Percentiles rank a stretch among this genome's conserved stretches.
Evolutionary conservation across 2,797 vertebrate genomes (phyloP).

Genomic region (Pterois miles): DNA sequence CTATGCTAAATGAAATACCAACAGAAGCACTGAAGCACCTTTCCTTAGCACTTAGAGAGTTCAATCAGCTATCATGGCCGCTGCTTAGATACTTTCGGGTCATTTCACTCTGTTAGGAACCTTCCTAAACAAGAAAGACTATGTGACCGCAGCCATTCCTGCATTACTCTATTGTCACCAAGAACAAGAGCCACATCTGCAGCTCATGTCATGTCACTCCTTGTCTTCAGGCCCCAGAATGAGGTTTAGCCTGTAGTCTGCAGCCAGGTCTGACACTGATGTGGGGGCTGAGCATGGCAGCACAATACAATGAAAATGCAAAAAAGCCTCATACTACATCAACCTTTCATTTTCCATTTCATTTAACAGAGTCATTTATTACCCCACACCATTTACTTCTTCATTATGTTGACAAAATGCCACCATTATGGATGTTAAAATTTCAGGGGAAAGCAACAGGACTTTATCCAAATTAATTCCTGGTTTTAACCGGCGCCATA

Average conservation of each 20-base stretch:
- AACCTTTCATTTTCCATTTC: slow-evolving; percentile 82
- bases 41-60: too few species aligned
- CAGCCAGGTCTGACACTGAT: slow-evolving; percentile 19
- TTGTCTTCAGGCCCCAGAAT: not conserved
- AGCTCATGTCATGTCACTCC: not conserved
- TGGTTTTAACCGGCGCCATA: slow-evolving; percentile 58
- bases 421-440: slow-evolving; percentile 72
- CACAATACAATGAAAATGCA: slow-evolving; percentile 38
- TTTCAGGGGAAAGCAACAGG: slow-evolving; percentile 62
- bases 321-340: slow-evolving; percentile 62
- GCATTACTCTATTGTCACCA: not conserved
- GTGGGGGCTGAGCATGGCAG: not conserved
- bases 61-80: too few species aligned
- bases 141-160: too few species aligned
- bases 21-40: too few species aligned
- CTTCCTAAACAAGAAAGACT: too few species aligned
- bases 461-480: slow-evolving; percentile 74
- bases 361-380: slow-evolving; percentile 80
- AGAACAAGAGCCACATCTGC: not conserved
- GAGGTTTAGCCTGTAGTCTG: not conserved
- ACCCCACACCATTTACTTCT: slow-evolving; percentile 80
- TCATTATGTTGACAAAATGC: slow-evolving; percentile 83
- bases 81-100: too few species aligned
- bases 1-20: too few species aligned
- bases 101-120: too few species aligned